Percentiles rank a stretch among this genome's conserved stretches.
Conservation (phyloP, 1,140 invertebrate species). For the Drosophila watanabei region DNA sequence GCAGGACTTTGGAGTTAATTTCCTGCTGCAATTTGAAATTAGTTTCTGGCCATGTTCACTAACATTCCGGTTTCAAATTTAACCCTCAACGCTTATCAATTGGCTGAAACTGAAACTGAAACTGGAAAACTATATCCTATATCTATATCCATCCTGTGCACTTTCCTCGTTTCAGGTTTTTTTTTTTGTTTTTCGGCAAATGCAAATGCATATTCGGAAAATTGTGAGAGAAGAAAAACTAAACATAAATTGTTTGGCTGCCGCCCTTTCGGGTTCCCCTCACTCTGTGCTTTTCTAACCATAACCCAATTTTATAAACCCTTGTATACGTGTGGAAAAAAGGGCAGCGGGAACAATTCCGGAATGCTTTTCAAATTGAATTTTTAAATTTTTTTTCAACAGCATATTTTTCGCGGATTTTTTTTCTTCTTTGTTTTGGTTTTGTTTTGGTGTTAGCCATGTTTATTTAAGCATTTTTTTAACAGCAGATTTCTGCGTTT, state of each 20-base stretch:
- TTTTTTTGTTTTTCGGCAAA: neutral
- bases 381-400: constrained; percentile 67
- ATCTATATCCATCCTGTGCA: neutral
- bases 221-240: constrained; percentile 10
- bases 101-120: constrained; percentile 1
- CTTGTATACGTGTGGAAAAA: constrained; percentile 14
- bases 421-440: neutral
- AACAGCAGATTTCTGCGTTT: constrained; percentile 19
- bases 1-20: neutral
- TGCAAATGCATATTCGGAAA: constrained; percentile 3
- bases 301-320: constrained; percentile 29
- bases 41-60: neutral
- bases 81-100: neutral
- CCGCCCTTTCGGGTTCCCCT: neutral
- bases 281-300: neutral
- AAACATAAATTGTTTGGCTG: constrained; percentile 40
- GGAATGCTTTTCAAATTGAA: constrained; percentile 69
- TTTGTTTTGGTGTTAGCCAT: constrained; percentile 35
- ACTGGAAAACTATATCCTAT: neutral
- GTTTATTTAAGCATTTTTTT: constrained; percentile 41
- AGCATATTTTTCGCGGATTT: constrained; percentile 30
- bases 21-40: neutral
- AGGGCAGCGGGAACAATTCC: constrained; percentile 9
- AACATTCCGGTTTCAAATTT: constrained; percentile 2
- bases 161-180: constrained; percentile 1